Base-by-base conservation (phyloP, 2,113 vertebrate genomes). In the Gymnorhina tibicen region DNA sequence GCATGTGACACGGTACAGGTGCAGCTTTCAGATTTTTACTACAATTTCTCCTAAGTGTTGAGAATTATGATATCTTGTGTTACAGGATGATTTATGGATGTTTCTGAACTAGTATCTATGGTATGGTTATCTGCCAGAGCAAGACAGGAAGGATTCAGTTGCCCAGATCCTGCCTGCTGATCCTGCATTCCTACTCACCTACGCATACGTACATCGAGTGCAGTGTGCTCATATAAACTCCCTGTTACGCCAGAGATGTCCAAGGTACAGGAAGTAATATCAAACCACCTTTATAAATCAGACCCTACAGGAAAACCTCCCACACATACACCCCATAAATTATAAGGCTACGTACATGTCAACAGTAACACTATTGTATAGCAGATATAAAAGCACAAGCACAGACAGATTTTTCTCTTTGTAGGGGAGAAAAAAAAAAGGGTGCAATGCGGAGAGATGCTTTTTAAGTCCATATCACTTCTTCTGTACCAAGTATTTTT, bases 191-290 rank as follows among this genome's bases (percentile, higher is more conserved):
- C 67, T 62, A 14, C 58, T 76, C 44, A 72, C 62, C 70, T 79
- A 39, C 0, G 0, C 11, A 8, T 11, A 76, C 0, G 6, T 13
- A 32, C 33, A 39, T 47, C 4, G 26, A 82, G 28, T 16, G 11
- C 59, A 69, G 18, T 2, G 24, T 11, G 13, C 35, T 76, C 66
- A 56, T 14, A 39, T n/a, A 49, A 17, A 22, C 8, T 58, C 39
- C 63, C 44, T 47, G 42, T 44, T 30, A 78, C 50, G 23, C 33
- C 85, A 67, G 37, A 91, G 23, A 47, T 22, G 60, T 60, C 81
- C 49, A 59, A 75, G 15, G 60, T 32, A 47, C 44, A 82, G 68
- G 39, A 91, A 50, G 3, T 3, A 58, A 53, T 6, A 81, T 28
- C 42, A 85, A 91, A 28, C 26, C 37, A 64, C 53, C 53, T 77